Conservation (phyloP, 1,140 invertebrate genomes). For the Lerema accius region DNA sequence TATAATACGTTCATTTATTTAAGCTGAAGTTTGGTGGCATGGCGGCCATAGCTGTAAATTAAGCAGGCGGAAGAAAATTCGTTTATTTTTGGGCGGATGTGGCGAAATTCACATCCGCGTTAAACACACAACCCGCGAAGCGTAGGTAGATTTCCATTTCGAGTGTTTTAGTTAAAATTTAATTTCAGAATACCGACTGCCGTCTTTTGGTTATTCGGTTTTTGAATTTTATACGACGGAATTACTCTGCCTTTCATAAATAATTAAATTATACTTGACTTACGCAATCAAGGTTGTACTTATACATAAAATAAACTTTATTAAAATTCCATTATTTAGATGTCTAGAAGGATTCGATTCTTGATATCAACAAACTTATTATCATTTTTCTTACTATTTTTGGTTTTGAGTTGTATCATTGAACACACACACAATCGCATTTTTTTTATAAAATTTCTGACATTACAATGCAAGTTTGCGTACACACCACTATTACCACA, state of each 20-base stretch:
- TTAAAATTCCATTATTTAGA: no score
- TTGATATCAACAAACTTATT: no score
- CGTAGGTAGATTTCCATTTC: slow-evolving; percentile 59
- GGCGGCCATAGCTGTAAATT: slow-evolving; percentile 72
- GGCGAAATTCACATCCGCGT: slow-evolving; percentile 79
- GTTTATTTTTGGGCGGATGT: slow-evolving; percentile 80
- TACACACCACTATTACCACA: no score
- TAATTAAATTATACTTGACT: slow-evolving; percentile 51
- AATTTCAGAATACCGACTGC: slow-evolving; percentile 73
- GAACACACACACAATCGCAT: no score
- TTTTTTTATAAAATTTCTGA: no score
- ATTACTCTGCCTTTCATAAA: slow-evolving; percentile 39
- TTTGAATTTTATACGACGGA: slow-evolving; percentile 69
- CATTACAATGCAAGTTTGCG: no score
- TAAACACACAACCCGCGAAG: slow-evolving; percentile 75
- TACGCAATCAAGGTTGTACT: slow-evolving; percentile 29
- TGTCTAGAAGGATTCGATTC: no score
- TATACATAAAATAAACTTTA: no score
- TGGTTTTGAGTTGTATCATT: no score
- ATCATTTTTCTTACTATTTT: no score
- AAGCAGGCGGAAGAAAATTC: slow-evolving; percentile 81
- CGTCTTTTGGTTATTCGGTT: slow-evolving; percentile 77
- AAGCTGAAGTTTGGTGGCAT: slow-evolving; percentile 19
- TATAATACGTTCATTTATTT: background rate
- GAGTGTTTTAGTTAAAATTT: slow-evolving; percentile 78